A percentile compares a stretch with the other conserved stretches of the same genome.
phyloP scores from a whole-genome alignment of 2,888 invertebrate genomes.

The Philopedon plagiatum region DNA sequence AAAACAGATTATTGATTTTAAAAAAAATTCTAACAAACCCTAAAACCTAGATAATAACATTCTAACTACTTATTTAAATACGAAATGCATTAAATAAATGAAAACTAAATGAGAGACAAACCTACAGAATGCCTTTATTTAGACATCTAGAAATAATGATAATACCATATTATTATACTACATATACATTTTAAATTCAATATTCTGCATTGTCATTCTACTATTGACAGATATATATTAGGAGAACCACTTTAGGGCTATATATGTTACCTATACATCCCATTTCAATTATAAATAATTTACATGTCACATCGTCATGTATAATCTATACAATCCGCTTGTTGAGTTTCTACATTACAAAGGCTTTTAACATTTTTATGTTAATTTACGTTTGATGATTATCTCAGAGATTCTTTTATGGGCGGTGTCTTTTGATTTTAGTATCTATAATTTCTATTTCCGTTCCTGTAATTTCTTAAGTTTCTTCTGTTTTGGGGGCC shows the following conservation, averaged over 20 bases:
- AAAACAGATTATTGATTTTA: no score
- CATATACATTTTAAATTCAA: constrained; percentile 22
- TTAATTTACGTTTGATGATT: constrained; percentile 6
- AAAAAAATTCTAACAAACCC: no score
- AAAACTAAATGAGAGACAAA: neutral
- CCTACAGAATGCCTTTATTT: neutral
- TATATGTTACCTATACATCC: constrained; percentile 29
- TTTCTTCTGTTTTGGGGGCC: neutral
- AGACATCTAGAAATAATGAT: neutral
- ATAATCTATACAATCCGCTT: constrained; percentile 25
- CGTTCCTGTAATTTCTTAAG: neutral
- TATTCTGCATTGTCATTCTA: constrained; percentile 36
- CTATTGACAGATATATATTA: constrained; percentile 44
- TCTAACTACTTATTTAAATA: no score
- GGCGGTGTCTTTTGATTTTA: constrained; percentile 8
- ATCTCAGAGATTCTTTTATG: constrained; percentile 5
- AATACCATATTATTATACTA: constrained; percentile 1
- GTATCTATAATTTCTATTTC: neutral
- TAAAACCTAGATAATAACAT: no score
- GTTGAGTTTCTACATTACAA: neutral
- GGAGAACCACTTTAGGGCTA: constrained; percentile 27
- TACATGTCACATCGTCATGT: constrained; percentile 36
- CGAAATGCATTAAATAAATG: neutral
- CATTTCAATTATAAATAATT: constrained; percentile 41
- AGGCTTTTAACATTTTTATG: constrained; percentile 22